These are phyloP conservation scores for Dusona sp. DNA, from an alignment of 2,888 invertebrate species.

Conservation along the genomic window DNA sequence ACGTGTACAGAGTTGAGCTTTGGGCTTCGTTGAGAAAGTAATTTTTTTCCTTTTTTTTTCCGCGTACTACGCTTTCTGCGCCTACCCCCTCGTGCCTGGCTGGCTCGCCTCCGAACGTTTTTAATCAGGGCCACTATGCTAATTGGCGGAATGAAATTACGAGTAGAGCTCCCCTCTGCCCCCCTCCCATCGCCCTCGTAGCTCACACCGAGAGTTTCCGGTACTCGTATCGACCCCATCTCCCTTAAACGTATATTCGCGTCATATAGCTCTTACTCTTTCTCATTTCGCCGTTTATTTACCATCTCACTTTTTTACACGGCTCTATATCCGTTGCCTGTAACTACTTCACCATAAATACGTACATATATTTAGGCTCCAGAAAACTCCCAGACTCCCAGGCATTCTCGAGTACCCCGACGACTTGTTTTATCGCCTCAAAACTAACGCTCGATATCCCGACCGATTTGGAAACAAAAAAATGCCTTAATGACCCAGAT, in stretches of 20 bases:
- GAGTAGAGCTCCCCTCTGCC: slow-evolving; percentile 66
- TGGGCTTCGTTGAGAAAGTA: slow-evolving; percentile 48
- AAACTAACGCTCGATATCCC: slow-evolving; percentile 62
- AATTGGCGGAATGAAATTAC: slow-evolving; percentile 75
- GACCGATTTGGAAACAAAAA: neutral
- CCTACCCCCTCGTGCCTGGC: slow-evolving; percentile 39
- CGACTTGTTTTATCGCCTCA: slow-evolving; percentile 61
- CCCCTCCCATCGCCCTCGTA: slow-evolving; percentile 23
- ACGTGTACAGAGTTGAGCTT: slow-evolving; percentile 16
- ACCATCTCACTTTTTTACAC: slow-evolving; percentile 15
- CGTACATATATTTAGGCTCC: slow-evolving; percentile 2
- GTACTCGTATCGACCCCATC: slow-evolving; percentile 69
- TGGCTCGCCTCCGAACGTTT: slow-evolving; percentile 70
- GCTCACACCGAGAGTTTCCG: slow-evolving; percentile 70
- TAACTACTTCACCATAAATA: slow-evolving; percentile 61
- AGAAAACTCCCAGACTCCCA: slow-evolving; percentile 13
- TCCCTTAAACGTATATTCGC: neutral
- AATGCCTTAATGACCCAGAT: slow-evolving; percentile 2
- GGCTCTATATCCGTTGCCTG: slow-evolving; percentile 19
- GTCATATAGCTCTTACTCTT: slow-evolving; percentile 25
- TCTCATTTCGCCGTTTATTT: slow-evolving; percentile 32
- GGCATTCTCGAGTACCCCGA: slow-evolving; percentile 51
- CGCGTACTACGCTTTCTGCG: slow-evolving; percentile 52
- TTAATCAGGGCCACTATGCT: slow-evolving; percentile 75
- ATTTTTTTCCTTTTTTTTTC: slow-evolving; percentile 39